Evolutionary conservation across 2,797 vertebrate genomes (phyloP).

Genomic region (Menidia menidia): DNA sequence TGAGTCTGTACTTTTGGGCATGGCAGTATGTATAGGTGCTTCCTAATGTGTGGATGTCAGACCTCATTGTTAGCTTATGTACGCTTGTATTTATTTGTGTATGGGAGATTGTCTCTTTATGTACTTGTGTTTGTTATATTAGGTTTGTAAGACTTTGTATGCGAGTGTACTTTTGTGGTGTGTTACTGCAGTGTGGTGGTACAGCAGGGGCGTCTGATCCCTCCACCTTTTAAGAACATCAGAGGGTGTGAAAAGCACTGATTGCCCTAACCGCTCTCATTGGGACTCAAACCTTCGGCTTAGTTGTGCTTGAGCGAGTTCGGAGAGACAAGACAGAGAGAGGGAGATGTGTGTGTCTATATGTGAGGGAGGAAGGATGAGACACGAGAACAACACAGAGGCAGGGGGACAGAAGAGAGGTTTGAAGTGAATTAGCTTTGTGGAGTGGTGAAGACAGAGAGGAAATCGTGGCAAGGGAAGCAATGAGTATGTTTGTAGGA

Average conservation of each 20-base stretch:
- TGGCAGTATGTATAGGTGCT: neutral
- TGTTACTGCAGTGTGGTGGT: constrained; percentile 57
- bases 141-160: constrained; percentile 7
- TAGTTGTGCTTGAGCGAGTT: constrained; percentile 87
- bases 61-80: constrained; percentile 18
- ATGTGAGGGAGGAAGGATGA: constrained; percentile 27
- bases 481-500: constrained; percentile 33
- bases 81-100: neutral
- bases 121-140: constrained; percentile 10
- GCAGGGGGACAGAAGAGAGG: constrained; percentile 33
- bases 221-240: constrained; percentile 88
- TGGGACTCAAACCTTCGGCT: constrained; percentile 84
- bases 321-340: constrained; percentile 71
- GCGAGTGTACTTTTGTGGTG: constrained; percentile 28
- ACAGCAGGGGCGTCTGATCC: constrained; percentile 81
- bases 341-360: constrained; percentile 40
- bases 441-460: constrained; percentile 35
- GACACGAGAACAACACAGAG: constrained; percentile 29
- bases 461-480: constrained; percentile 46
- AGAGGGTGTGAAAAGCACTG: constrained; percentile 88
- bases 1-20: neutral
- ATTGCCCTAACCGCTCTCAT: constrained; percentile 87
- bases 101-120: constrained; percentile 5
- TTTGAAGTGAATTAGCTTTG: constrained; percentile 55
- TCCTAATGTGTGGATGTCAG: constrained; percentile 24